A percentile compares a stretch with the other conserved stretches of the same genome.
Conservation (phyloP, 1,140 invertebrate genomes). For the Oncopeltus fasciatus region DNA sequence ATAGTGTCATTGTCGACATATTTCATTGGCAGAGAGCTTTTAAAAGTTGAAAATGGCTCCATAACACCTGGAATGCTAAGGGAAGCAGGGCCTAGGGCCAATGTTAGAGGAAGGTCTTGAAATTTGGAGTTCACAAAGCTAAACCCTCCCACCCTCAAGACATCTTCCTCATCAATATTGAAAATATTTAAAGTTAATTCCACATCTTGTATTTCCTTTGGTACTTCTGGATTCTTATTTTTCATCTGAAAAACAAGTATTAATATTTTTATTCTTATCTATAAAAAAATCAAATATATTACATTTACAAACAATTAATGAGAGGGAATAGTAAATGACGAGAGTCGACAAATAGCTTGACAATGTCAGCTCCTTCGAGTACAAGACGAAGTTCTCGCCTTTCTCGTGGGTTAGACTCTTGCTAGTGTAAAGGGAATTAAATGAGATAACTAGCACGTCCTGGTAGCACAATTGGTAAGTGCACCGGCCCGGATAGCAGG, state of each 20-base stretch:
- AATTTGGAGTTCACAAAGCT: background rate
- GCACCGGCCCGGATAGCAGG: too few relatives aligned
- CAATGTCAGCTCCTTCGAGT: too few relatives aligned
- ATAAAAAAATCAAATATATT: too few relatives aligned
- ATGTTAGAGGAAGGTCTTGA: background rate
- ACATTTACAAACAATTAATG: too few relatives aligned
- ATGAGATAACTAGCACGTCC: too few relatives aligned
- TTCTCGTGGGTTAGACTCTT: too few relatives aligned
- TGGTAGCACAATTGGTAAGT: too few relatives aligned
- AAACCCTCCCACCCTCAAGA: background rate
- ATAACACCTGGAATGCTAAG: background rate
- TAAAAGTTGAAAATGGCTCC: background rate
- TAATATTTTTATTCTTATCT: background rate
- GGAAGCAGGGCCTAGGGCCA: background rate
- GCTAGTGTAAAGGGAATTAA: too few relatives aligned
- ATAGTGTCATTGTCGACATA: background rate
- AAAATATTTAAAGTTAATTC: background rate
- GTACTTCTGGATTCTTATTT: slow-evolving; percentile 10
- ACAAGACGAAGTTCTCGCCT: too few relatives aligned
- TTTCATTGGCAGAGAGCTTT: background rate
- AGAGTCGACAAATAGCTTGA: too few relatives aligned
- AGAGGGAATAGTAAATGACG: too few relatives aligned
- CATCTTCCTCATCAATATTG: background rate
- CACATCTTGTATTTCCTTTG: background rate
- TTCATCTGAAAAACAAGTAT: background rate